Evolutionary conservation across 2,797 vertebrate species (phyloP), one percentile per base, ranked within the genome.

Genomic region (Anas acuta): DNA sequence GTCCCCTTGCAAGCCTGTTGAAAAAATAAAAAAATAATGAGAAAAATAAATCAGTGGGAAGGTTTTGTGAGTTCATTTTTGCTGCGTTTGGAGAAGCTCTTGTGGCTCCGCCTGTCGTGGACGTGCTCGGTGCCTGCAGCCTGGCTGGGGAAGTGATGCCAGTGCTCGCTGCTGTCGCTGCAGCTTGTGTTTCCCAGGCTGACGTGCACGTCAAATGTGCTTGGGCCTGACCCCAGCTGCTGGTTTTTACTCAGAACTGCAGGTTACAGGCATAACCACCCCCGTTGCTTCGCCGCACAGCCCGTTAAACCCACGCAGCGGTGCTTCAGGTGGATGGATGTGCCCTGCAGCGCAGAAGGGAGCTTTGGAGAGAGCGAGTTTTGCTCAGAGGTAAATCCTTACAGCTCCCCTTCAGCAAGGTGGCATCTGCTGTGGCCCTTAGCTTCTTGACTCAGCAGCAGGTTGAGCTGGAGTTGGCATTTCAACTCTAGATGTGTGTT

Each of bases 301-400:
- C 74, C 77, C 6, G 2, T 90, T 75, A 85, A 75, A 78, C n/a
- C 20, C 62, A 65, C 1, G 2, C 0, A 2, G 28, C 58, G 14
- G 4, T 1, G 23, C n/a, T 79, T 95, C 78, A 12, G 0, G 0
- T 49, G 85, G 41, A 39, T 49, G 85, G 41, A 39, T 78, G 26
- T 81, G 71, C 83, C 93, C 90, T 95, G 84, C 76, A 88, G 94
- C 90, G 69, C 23, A 72, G 54, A 57, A 86, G n/a, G 33, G 71
- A 78, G n/a, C n/a, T 91, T 62, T 89, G 80, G 53, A 39, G 39
- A 1, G 1, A 70, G 77, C 70, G 25, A 13, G 30, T 89, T 92
- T 72, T 87, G 32, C 60, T 73, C 0, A 0, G 51, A 45, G 43
- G 35, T 95, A 89, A 94, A 87, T 60, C 74, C 33, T 84, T 84